Conservation (phyloP, 1,140 invertebrate genomes). For the Pseudomyrmex flavicornis region DNA sequence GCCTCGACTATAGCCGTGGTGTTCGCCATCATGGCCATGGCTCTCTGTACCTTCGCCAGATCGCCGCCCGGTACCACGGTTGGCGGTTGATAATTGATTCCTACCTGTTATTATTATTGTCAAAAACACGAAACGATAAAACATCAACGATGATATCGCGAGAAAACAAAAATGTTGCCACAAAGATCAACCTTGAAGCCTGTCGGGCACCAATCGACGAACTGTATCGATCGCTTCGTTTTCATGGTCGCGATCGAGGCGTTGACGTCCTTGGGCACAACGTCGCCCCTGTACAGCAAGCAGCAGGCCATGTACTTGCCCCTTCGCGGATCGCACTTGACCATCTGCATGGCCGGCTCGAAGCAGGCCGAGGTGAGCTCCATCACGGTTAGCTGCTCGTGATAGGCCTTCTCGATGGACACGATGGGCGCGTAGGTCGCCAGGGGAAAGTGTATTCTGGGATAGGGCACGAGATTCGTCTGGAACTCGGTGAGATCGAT, state of each 20-base stretch:
- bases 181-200: constrained; percentile 85
- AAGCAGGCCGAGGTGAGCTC: constrained; percentile 93
- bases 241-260: constrained; percentile 91
- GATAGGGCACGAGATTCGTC: constrained; percentile 86
- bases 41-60: constrained; percentile 93
- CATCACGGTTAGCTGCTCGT: constrained; percentile 89
- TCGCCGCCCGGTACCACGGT: constrained; percentile 93
- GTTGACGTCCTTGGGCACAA: constrained; percentile 90
- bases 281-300: constrained; percentile 88
- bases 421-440: constrained; percentile 91
- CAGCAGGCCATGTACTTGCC: constrained; percentile 88
- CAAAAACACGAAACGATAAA: not conserved
- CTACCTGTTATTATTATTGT: constrained; percentile 77
- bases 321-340: constrained; percentile 77
- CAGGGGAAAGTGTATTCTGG: constrained; percentile 86
- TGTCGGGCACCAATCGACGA: constrained; percentile 89
- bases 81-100: constrained; percentile 94
- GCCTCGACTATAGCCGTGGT: constrained; percentile 95
- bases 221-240: constrained; percentile 88
- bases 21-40: constrained; percentile 95
- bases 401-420: constrained; percentile 89
- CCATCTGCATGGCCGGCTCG: constrained; percentile 90
- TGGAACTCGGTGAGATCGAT: constrained; percentile 90
- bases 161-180: not conserved
- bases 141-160: not conserved